Conservation (phyloP, 2,797 vertebrate genomes). For the Mormyrops attenuatus region DNA sequence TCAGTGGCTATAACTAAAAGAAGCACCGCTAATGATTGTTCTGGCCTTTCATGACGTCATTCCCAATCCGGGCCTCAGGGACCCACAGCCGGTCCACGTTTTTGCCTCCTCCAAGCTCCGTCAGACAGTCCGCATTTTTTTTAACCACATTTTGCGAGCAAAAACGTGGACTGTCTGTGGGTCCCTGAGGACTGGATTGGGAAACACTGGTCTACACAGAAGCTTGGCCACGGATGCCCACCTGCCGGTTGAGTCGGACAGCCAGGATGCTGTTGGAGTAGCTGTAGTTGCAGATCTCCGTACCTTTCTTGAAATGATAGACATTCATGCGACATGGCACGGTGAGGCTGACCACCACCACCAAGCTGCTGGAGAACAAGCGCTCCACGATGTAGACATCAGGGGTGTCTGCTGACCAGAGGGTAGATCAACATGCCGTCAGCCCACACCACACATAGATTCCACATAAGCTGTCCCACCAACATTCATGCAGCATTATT, state of each 20-base stretch:
- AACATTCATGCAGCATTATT: background rate
- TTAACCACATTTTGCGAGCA: too few relatives aligned
- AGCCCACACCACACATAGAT: background rate
- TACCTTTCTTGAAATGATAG: constrained; percentile 94
- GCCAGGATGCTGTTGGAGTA: constrained; percentile 87
- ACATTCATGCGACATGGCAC: constrained; percentile 87
- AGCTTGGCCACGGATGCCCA: constrained; percentile 29
- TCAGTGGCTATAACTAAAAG: background rate
- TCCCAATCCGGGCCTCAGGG: background rate
- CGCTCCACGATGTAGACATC: constrained; percentile 90
- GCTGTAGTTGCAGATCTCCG: constrained; percentile 94
- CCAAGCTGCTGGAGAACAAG: constrained; percentile 91
- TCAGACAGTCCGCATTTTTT: background rate
- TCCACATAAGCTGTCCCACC: background rate
- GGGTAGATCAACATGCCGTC: background rate
- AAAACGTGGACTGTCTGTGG: background rate
- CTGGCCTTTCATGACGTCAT: background rate
- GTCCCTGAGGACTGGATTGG: background rate
- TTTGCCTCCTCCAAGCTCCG: background rate
- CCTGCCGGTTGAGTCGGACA: constrained; percentile 86
- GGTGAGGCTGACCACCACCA: constrained; percentile 83
- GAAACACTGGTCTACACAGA: background rate
- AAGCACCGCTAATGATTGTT: background rate
- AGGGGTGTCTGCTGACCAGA: constrained; percentile 72
- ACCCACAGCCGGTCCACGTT: background rate